These are phyloP conservation scores for Dynastes maya DNA, from an alignment of 2,888 invertebrate species.

Conservation along the genomic window DNA sequence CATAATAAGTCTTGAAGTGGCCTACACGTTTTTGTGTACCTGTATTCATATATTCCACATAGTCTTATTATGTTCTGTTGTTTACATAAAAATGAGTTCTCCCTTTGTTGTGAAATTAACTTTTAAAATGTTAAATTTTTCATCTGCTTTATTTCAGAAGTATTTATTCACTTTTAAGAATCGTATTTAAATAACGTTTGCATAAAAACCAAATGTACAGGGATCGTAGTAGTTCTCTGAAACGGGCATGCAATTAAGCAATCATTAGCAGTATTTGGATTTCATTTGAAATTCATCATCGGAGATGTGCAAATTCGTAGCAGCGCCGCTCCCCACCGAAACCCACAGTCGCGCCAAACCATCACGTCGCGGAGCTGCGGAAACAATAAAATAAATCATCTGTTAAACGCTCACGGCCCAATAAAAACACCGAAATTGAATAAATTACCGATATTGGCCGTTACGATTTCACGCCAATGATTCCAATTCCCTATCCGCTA, in stretches of 20 bases:
- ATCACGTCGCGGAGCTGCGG: constrained; percentile 26
- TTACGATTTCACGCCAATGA: constrained; percentile 66
- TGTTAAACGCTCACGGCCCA: constrained; percentile 62
- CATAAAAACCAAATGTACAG: too few species aligned
- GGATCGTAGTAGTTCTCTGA: too few species aligned
- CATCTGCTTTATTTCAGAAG: too few species aligned
- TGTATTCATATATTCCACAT: too few species aligned
- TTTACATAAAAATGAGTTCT: too few species aligned
- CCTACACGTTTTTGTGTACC: too few species aligned
- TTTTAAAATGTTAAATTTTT: too few species aligned
- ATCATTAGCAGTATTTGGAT: constrained; percentile 44
- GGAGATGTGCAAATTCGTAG: background rate
- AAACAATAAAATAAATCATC: constrained; percentile 65
- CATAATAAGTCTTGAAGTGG: too few species aligned
- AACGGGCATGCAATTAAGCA: constrained; percentile 27
- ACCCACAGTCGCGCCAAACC: background rate
- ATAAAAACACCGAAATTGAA: constrained; percentile 66
- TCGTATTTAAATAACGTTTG: too few species aligned
- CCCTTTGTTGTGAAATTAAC: too few species aligned
- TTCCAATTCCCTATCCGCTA: constrained; percentile 56
- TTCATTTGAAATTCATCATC: constrained; percentile 42
- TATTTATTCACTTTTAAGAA: too few species aligned
- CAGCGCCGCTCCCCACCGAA: background rate
- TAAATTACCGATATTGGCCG: constrained; percentile 67
- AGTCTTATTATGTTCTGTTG: too few species aligned